These are phyloP conservation scores for Invenusta paracnida DNA, from an alignment of 2,888 invertebrate genomes.

Conservation along the genomic window DNA sequence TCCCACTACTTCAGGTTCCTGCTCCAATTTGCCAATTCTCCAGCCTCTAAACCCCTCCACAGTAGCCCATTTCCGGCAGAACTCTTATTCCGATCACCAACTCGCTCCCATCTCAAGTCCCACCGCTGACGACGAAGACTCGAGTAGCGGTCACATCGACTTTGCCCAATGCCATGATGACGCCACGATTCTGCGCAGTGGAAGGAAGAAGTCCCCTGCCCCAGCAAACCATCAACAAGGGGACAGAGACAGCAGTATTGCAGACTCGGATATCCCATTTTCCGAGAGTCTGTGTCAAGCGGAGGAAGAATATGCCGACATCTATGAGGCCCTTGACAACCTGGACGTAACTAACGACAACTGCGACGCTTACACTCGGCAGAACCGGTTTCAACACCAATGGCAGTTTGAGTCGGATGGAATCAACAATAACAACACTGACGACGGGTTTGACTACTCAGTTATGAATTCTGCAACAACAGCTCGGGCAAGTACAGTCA, in stretches of 20 bases:
- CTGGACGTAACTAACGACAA: neutral
- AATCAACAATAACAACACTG: neutral
- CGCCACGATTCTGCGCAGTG: too few species aligned
- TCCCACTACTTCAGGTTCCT: constrained; percentile 12
- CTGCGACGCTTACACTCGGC: neutral
- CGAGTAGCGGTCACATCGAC: neutral
- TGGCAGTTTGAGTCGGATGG: neutral
- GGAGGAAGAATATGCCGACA: neutral
- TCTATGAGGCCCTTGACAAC: constrained; percentile 12
- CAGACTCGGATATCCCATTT: neutral
- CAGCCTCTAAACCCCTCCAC: neutral
- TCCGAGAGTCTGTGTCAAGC: constrained; percentile 6
- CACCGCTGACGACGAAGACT: neutral
- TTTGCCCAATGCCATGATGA: too few species aligned
- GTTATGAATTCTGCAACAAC: too few species aligned
- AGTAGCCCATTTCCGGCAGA: neutral
- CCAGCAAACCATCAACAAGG: neutral
- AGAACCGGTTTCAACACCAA: neutral
- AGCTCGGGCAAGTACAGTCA: neutral
- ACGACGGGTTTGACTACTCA: neutral
- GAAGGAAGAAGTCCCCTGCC: neutral
- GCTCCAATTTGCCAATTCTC: neutral
- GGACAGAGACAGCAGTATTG: neutral
- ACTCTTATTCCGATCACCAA: constrained; percentile 9
- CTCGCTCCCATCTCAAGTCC: neutral